Evolutionary conservation across 2,888 invertebrate genomes (phyloP), one percentile per base, ranked within the genome.

Genomic region (Ariolimax columbianus): DNA sequence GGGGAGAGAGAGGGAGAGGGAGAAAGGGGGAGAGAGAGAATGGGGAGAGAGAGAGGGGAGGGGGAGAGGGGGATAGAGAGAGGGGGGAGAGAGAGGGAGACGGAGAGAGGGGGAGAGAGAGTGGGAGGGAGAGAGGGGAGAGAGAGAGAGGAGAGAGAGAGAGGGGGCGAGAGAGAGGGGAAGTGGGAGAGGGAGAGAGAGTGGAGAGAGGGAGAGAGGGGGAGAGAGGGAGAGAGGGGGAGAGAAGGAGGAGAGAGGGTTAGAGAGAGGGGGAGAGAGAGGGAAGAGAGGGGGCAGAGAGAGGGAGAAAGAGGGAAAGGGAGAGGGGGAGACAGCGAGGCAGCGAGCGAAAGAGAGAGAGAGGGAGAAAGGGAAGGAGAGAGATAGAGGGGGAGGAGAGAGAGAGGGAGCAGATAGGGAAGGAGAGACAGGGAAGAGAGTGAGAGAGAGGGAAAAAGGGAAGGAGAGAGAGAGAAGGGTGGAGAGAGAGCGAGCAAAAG

Each of bases 401-500:
- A 30, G 30, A 66, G 66, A 30, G 30, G 30, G 66, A 66, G 30
- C 14, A 30, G 30, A 30, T 2, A 40, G 55, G 33, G 40, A 47
- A 63, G 77, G 66, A n/a, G 47, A 47, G n/a, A n/a, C n/a, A n/a
- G n/a, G n/a, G n/a, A n/a, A n/a, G n/a, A n/a, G n/a, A n/a, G n/a
- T n/a, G n/a, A 83, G 30, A 30, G 30, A 9, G 66, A n/a, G 30
- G 33, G 30, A 1, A 14, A n/a, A 30, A 30, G 30, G 30, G 66
- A n/a, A 30, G n/a, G 30, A 66, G 66, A 7, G 11, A 30, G n/a
- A 66, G 51, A 51, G 51, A n/a, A n/a, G n/a, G n/a, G n/a, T n/a
- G n/a, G n/a, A n/a, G n/a, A n/a, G n/a, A n/a, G n/a, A n/a, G n/a
- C 7, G 73, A 82, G 55, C 19, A 38, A 55, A 38, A 82, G 73